Conservation (phyloP, 2,797 vertebrate species). For the Gymnoscopelus microlampas region DNA sequence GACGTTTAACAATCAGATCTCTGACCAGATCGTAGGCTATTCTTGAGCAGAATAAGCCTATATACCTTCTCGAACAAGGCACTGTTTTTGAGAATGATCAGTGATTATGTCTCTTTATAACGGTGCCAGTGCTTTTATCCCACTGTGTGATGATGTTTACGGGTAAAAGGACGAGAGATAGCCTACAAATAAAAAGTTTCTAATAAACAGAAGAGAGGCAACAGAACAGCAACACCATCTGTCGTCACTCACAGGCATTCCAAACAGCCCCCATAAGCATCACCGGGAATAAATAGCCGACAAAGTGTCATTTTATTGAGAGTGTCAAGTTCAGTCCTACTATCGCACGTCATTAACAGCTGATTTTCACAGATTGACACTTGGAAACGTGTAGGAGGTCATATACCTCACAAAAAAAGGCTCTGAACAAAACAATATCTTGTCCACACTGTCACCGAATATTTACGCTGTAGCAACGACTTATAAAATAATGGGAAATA, state of each 20-base stretch:
- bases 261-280: constrained; percentile 24
- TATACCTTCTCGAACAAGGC: too few species aligned
- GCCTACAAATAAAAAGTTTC: constrained; percentile 43
- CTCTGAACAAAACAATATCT: constrained; percentile 11
- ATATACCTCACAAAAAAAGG: constrained; percentile 7
- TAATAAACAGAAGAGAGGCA: neutral
- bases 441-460: constrained; percentile 22
- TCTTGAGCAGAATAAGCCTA: too few species aligned
- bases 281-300: constrained; percentile 31
- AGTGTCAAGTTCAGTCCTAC: constrained; percentile 57
- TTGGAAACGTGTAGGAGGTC: neutral
- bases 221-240: constrained; percentile 45
- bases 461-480: constrained; percentile 14
- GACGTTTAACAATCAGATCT: too few species aligned
- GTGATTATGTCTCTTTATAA: neutral
- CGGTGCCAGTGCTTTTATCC: neutral
- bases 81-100: too few species aligned
- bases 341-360: constrained; percentile 52
- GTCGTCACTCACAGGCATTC: constrained; percentile 34
- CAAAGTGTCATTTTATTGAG: constrained; percentile 29
- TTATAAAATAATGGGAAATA: constrained; percentile 32
- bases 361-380: constrained; percentile 42
- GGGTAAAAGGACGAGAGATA: neutral
- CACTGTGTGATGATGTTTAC: neutral
- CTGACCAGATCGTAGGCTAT: too few species aligned